Evolutionary conservation across 1,140 invertebrate genomes (phyloP), one percentile per base, ranked within the genome.

Genomic region (Zaprionus capensis): DNA sequence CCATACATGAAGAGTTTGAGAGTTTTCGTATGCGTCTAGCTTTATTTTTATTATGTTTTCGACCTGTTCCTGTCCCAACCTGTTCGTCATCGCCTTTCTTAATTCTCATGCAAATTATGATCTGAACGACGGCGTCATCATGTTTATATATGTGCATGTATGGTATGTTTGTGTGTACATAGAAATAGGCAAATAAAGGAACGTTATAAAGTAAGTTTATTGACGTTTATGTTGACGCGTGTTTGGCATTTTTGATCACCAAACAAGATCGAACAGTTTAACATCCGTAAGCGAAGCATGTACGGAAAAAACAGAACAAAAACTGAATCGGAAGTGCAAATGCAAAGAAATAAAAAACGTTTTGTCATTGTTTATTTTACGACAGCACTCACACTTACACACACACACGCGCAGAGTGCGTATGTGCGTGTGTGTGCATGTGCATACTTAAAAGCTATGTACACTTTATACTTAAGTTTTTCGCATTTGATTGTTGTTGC

Each of bases 301-400:
- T 58, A 67, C 63, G 57, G 17, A 72, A 38, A 61, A 24, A 67
- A 28, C 34, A 61, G 22, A 67, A 69, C 31, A 63, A 63, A 55
- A 74, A 55, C 55, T 53, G 67, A 84, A 76, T 88, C 84, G 85
- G 84, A 88, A 88, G 84, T 88, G 85, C 75, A 77, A 76, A 76
- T 62, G 57, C 63, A 72, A 46, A 71, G 68, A 65, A 62, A 72
- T 38, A 69, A 76, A 65, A 80, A 71, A 73, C 69, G 71, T 78
- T 76, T 90, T 81, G 78, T 81, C 84, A 88, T 87, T 87, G 85
- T 84, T 79, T 78, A 82, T 79, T 73, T 67, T 72, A 69, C 57
- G 44, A 62, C 44, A 58, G 31, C 69, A 72, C 55, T 49, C 38
- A 68, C 38, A 63, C 55, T 76, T 59, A 65, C 64, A 57, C 17